Percentiles rank a stretch among this genome's conserved stretches.
phyloP scores from a whole-genome alignment of 2,113 vertebrate genomes.

The Otus sunia region DNA sequence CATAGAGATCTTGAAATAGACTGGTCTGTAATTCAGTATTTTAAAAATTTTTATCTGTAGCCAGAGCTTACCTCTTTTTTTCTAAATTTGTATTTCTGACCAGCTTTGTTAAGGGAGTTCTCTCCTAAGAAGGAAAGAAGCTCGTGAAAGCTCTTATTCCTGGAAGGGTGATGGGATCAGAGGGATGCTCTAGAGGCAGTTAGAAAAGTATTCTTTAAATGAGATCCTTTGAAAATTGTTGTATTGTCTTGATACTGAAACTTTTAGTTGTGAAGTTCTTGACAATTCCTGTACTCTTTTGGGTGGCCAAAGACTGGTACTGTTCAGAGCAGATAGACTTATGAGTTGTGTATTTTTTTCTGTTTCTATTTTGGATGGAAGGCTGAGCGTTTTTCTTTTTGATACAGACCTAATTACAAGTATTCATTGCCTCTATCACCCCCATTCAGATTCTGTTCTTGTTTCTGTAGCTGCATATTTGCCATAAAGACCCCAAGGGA shows the following conservation, averaged over 20 bases:
- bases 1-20: not conserved
- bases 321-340: not conserved
- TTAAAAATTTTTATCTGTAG: not conserved
- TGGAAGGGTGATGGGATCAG: not conserved
- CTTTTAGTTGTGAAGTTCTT: not conserved
- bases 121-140: not conserved
- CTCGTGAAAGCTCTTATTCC: not conserved
- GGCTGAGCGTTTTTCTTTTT: not conserved
- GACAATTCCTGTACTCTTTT: not conserved
- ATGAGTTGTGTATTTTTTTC: not conserved
- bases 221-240: not conserved
- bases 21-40: not conserved
- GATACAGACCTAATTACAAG: not conserved
- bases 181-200: not conserved
- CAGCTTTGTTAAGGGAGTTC: not conserved
- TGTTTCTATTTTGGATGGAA: not conserved
- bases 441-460: not conserved
- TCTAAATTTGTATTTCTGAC: not conserved
- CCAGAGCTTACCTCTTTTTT: not conserved
- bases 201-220: not conserved
- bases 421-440: not conserved
- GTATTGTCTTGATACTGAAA: not conserved
- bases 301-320: not conserved
- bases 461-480: not conserved
- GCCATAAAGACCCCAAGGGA: not conserved